These are phyloP conservation scores for Oreamnos americanus DNA, from an alignment of 2,113 vertebrate genomes.

Conservation along the genomic window DNA sequence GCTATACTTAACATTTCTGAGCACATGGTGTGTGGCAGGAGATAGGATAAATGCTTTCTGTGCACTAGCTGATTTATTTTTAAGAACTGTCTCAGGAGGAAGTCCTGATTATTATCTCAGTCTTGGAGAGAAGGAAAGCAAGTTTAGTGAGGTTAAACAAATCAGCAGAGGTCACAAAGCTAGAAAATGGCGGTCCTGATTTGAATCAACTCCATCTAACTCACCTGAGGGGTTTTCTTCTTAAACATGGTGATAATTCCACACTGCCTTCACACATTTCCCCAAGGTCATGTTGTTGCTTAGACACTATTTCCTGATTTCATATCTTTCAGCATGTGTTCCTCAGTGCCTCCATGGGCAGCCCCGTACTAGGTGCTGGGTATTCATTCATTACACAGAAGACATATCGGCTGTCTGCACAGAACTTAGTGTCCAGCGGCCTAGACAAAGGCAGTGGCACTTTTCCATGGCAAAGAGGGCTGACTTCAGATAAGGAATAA, in stretches of 20 bases:
- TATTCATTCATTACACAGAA: not conserved
- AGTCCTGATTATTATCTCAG: not conserved
- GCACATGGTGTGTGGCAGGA: not conserved
- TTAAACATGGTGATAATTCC: not conserved
- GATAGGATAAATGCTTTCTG: not conserved
- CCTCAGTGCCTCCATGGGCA: not conserved
- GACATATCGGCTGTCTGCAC: fast-evolving
- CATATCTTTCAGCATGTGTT: not conserved
- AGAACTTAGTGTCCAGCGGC: not conserved
- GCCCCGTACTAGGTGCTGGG: no score
- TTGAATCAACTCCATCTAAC: not conserved
- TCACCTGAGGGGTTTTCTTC: not conserved
- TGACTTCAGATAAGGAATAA: not conserved
- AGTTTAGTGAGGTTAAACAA: not conserved
- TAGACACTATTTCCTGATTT: not conserved
- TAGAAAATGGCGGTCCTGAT: not conserved
- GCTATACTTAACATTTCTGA: not conserved
- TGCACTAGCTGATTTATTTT: not conserved
- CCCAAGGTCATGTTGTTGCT: not conserved
- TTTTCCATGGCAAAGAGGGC: not conserved
- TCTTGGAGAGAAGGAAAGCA: not conserved
- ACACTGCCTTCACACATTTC: not conserved
- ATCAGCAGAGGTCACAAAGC: not conserved
- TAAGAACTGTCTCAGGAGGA: not conserved
- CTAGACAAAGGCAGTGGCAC: not conserved